These are phyloP conservation scores for Eremophila alpestris DNA, from an alignment of 2,797 vertebrate genomes.

Conservation along the genomic window DNA sequence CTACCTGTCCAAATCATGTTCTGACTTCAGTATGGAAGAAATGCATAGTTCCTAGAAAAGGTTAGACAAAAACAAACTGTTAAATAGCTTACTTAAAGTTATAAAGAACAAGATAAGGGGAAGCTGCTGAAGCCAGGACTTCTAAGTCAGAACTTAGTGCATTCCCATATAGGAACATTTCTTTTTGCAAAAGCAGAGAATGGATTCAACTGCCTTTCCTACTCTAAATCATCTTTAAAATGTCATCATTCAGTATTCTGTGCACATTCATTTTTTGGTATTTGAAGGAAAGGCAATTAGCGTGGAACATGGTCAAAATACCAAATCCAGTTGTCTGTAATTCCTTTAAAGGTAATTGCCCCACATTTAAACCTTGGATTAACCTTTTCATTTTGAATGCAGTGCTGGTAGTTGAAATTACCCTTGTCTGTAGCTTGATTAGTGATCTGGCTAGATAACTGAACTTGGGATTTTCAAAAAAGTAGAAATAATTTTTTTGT, in stretches of 20 bases:
- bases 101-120: accelerated
- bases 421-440: neutral
- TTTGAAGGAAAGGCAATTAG: neutral
- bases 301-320: neutral
- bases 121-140: neutral
- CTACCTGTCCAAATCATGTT: neutral
- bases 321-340: neutral
- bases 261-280: neutral
- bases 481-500: neutral
- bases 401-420: neutral
- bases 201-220: neutral
- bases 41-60: neutral
- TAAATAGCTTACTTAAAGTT: neutral
- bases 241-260: neutral
- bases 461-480: neutral
- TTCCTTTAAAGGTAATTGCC: neutral
- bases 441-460: neutral
- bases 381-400: neutral
- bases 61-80: neutral
- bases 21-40: neutral
- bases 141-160: neutral
- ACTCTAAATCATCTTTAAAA: neutral
- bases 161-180: neutral
- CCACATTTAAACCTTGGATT: neutral
- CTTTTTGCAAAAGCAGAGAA: neutral